These are phyloP conservation scores for Diadumene lineata DNA, from an alignment of 92 coral and sea anemone species.

Conservation along the genomic window DNA sequence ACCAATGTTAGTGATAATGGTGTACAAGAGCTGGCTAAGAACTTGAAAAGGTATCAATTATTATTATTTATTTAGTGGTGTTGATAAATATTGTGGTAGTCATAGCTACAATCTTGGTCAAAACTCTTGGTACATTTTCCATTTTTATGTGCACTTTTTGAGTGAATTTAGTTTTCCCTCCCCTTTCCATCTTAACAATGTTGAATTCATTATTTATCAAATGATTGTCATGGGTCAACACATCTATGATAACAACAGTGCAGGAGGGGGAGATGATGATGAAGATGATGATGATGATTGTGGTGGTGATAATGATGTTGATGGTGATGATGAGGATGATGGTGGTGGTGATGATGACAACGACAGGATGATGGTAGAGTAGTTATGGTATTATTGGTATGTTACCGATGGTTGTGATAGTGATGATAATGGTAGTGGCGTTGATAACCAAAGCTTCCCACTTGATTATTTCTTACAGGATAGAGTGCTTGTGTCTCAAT, in stretches of 20 bases:
- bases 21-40: slow-evolving; percentile 84
- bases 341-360: neutral
- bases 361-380: neutral
- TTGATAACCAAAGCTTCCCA: too few species aligned
- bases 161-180: too few species aligned
- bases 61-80: too few species aligned
- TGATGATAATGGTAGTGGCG: neutral
- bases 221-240: neutral
- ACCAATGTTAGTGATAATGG: slow-evolving; percentile 98
- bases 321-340: neutral
- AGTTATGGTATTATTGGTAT: neutral
- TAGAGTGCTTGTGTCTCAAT: slow-evolving; percentile 94
- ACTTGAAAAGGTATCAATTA: slow-evolving; percentile 77
- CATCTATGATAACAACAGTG: neutral
- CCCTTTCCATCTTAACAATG: too few species aligned
- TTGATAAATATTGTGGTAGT: too few species aligned
- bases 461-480: slow-evolving; percentile 49
- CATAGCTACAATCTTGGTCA: too few species aligned
- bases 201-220: too few species aligned
- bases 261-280: neutral
- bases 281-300: neutral
- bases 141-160: too few species aligned
- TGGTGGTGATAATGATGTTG: neutral
- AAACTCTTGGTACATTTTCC: too few species aligned
- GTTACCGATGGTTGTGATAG: neutral